A percentile compares a stretch with the other conserved stretches of the same genome.
phyloP scores from a whole-genome alignment of 2,113 vertebrate genomes.

The Daphoenositta chrysoptera region DNA sequence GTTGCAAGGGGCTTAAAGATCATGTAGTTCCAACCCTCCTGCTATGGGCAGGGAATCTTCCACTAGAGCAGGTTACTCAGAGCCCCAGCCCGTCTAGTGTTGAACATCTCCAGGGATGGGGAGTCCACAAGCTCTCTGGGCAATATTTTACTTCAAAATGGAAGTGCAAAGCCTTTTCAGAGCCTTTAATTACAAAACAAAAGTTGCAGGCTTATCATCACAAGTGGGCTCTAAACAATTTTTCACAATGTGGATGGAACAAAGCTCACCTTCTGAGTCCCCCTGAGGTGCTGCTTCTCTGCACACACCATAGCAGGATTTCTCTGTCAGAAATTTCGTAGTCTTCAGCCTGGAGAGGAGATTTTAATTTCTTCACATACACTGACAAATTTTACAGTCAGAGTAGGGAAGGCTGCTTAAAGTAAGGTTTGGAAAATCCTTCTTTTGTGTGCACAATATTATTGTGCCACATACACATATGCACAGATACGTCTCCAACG shows the following conservation, averaged over 20 bases:
- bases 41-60: not conserved
- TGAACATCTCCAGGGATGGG: not conserved
- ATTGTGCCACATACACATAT: not conserved
- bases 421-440: not conserved
- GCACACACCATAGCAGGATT: not conserved
- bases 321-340: not conserved
- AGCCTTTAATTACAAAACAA: not conserved
- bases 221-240: not conserved
- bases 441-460: not conserved
- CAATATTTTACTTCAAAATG: not conserved
- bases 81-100: not conserved
- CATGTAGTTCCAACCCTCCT: not conserved
- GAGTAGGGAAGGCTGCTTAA: not conserved
- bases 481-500: not conserved
- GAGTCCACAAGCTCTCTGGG: not conserved
- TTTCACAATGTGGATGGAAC: rapidly evolving
- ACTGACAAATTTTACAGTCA: not conserved
- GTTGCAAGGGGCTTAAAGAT: not conserved
- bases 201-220: not conserved
- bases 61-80: not conserved
- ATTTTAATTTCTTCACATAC: not conserved
- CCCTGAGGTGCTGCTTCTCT: not conserved
- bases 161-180: not conserved
- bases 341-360: not conserved
- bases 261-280: not conserved